Evolutionary conservation across 2,797 vertebrate species (phyloP), one percentile per base, ranked within the genome.

Genomic region (Takifugu rubripes): DNA sequence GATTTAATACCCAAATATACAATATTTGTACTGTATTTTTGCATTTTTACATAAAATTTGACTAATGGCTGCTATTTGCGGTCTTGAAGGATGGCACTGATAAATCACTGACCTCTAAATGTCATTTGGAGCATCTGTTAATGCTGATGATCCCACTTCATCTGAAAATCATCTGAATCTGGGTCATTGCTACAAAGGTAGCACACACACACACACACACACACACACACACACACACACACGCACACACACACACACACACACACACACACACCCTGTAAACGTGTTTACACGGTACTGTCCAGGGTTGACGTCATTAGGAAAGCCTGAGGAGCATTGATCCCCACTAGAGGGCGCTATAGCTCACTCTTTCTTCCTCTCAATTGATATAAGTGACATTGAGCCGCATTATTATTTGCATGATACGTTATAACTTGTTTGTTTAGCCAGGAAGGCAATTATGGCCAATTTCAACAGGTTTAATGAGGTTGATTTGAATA

Each of bases 401-500:
- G 55, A 66, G 68, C 80, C 29, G 64, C 66, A 66, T 65, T 75
- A 61, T 79, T 83, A 79, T n/a, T 84, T 88, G 58, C 59, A 72
- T 84, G 77, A 79, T 73, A 72, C 66, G 11, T 40, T 40, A 40
- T 86, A 88, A 78, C 78, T 87, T 70, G 85, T 90, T 91, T 90
- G 84, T 88, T 83, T 85, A 84, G 79, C 82, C 82, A 74, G 61
- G 63, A 71, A 80, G 68, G 79, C 87, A 88, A 90, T 90, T 90
- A 90, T 83, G 85, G 79, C 75, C 75, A 79, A 79, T 88, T 83
- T 81, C 74, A 87, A 86, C 82, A 79, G 79, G 81, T 88, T 83
- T 89, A 90, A 90, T 91, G 79, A 89, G 83, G 86, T 77, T 84
- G 73, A 88, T 88, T 86, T 85, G 65, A 88, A 86, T 84, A 87